Base-by-base conservation (phyloP, 1,140 invertebrate species). In the Diorhabda elongata region DNA sequence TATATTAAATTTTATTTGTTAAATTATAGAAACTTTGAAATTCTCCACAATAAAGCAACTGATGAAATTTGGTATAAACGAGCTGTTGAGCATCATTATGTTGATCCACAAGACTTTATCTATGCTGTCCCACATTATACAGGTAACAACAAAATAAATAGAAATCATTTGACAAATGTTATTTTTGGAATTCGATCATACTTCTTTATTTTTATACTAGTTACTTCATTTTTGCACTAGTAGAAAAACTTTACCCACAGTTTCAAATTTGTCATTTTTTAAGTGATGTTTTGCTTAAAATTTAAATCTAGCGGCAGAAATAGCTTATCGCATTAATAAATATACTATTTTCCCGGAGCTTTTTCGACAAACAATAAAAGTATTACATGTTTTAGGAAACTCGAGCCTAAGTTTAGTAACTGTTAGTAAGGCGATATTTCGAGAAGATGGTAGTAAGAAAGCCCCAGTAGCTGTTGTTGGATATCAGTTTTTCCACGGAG, bases 41-140 rank as follows among this genome's bases (percentile, higher is more conserved):
- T 93, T 69, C 81, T 86, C 58, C 88, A 92, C 80, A 91, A 89
- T 4, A 83, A 87, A 63, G 91, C 95, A 2, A 95, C 94, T 58
- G 94, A 98, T 78, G 95, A 97, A 80, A 86, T 94, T 5, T 98
- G 95, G 92, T 98, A 98, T 80, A 90, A 90, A 72, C 85, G 95
- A 61, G 95, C 96, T 1, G 94, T 98, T 0, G 95, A 97, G 73
- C 92, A 95, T 71, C 88, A 95, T 81, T 90, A 90, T 76, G 82
- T 92, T 43, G 88, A 93, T 63, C 86, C 88, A 0, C 87, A 91
- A 3, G 93, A 91, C 73, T 97, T 95, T 78, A 92, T 97, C 0
- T 97, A 93, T 79, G 92, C 92, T 2, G 89, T 94, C 43, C 92
- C 92, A n/a, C 90, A 91, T 76, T 87, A 93, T 75, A 84, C 87